A percentile compares a stretch with the other conserved stretches of the same genome.
These are phyloP conservation scores for Heptranchias perlo DNA, from an alignment of 2,113 vertebrate species.

Conservation along the genomic window DNA sequence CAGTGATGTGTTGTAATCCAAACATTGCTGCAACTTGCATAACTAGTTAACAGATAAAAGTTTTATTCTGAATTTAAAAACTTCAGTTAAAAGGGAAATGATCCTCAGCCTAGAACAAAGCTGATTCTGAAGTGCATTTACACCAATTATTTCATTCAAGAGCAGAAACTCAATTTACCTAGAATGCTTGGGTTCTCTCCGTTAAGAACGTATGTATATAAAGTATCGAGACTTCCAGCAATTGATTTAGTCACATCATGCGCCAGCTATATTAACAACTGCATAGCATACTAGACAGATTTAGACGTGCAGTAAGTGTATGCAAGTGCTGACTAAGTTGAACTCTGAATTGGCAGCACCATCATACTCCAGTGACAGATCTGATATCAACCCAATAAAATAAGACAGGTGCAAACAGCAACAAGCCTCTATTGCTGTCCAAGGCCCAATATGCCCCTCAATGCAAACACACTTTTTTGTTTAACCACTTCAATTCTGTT, in stretches of 20 bases:
- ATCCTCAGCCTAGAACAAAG: background rate
- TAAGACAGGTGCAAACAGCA: background rate
- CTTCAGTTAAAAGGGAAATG: background rate
- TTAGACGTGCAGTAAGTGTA: background rate
- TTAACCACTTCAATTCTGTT: background rate
- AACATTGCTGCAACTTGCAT: background rate
- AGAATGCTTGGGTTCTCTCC: background rate
- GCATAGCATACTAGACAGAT: background rate
- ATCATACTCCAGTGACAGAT: slow-evolving; percentile 12
- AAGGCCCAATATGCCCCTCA: background rate
- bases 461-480: background rate
- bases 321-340: background rate
- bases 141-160: background rate
- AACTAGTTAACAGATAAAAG: background rate
- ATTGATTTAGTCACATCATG: background rate
- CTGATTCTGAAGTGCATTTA: background rate
- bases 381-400: background rate
- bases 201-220: background rate
- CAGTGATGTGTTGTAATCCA: background rate
- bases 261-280: background rate
- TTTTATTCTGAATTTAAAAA: background rate
- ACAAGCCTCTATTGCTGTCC: background rate
- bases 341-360: background rate
- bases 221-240: background rate
- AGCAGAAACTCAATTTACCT: background rate